Conservation (phyloP, 2,888 invertebrate genomes). For the Alloplasta piceator region DNA sequence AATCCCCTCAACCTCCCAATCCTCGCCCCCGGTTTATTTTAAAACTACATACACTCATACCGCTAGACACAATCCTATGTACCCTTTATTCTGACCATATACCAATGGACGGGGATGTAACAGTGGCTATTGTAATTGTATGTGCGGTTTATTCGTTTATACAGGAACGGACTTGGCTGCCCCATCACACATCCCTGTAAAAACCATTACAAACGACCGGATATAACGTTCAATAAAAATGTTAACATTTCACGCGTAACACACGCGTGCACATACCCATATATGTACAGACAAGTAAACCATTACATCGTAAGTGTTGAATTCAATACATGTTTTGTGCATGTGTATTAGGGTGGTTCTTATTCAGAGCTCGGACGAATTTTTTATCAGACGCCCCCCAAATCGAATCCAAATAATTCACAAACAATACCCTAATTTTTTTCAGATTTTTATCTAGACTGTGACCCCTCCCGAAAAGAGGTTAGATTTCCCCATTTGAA, state of each 20-base stretch:
- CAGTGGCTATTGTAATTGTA: neutral
- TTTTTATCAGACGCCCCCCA: too few species aligned
- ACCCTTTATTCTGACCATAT: neutral
- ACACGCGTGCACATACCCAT: neutral
- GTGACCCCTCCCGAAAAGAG: too few species aligned
- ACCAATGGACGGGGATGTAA: neutral
- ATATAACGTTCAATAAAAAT: slow-evolving; percentile 74
- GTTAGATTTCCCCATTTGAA: too few species aligned
- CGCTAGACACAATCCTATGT: slow-evolving; percentile 1
- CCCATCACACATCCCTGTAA: slow-evolving; percentile 20
- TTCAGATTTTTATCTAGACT: too few species aligned
- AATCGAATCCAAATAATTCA: too few species aligned
- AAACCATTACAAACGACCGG: slow-evolving; percentile 74
- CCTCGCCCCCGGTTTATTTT: slow-evolving; percentile 46
- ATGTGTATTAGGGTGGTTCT: too few species aligned
- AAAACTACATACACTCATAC: too few species aligned
- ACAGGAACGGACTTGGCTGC: neutral
- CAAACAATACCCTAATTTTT: too few species aligned
- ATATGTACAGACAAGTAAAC: too few species aligned
- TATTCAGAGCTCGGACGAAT: too few species aligned
- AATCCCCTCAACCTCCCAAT: slow-evolving; percentile 58
- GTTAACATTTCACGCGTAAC: slow-evolving; percentile 69
- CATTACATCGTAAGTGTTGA: too few species aligned
- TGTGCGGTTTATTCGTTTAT: neutral
- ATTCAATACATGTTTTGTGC: too few species aligned